Evolutionary conservation across 1,140 invertebrate species (phyloP).

Genomic region (Artemia franciscana): DNA sequence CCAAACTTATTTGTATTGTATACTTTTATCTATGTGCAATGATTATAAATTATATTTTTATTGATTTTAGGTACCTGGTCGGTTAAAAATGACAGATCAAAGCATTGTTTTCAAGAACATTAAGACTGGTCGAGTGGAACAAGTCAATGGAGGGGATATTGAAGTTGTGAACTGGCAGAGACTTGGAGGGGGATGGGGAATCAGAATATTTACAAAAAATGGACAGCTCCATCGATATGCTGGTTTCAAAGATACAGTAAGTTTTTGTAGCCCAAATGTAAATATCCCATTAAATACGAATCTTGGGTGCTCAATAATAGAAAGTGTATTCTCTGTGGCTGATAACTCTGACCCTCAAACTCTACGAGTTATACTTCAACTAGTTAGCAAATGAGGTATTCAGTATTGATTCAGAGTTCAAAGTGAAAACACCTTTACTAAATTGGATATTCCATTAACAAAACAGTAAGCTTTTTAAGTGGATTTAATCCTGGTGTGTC

Average conservation of each 20-base stretch:
- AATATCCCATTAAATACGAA: too few relatives aligned
- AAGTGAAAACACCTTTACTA: too few relatives aligned
- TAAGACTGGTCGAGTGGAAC: slow-evolving; percentile 88
- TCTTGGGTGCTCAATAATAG: slow-evolving; percentile 2
- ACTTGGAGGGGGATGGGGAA: slow-evolving; percentile 63
- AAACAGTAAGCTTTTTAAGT: too few relatives aligned
- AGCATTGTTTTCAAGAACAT: slow-evolving; percentile 81
- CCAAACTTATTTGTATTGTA: too few relatives aligned
- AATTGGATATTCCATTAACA: too few relatives aligned
- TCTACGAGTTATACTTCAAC: not conserved
- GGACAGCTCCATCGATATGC: slow-evolving; percentile 73
- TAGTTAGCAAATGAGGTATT: not conserved
- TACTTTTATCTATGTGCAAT: too few relatives aligned
- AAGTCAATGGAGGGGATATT: slow-evolving; percentile 58
- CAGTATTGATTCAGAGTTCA: too few relatives aligned
- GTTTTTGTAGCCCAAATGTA: slow-evolving; percentile 15
- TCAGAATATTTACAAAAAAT: slow-evolving; percentile 73
- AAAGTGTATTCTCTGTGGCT: not conserved
- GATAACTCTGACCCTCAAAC: not conserved
- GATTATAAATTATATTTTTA: too few relatives aligned
- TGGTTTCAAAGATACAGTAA: slow-evolving; percentile 77
- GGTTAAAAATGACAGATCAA: slow-evolving; percentile 75
- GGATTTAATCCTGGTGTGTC: too few relatives aligned
- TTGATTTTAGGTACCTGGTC: slow-evolving; percentile 41
- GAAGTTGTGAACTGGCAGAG: slow-evolving; percentile 78